A percentile compares a stretch with the other conserved stretches of the same genome.
Conservation (phyloP, 2,797 vertebrate genomes). For the Phoxinus dragarum region DNA sequence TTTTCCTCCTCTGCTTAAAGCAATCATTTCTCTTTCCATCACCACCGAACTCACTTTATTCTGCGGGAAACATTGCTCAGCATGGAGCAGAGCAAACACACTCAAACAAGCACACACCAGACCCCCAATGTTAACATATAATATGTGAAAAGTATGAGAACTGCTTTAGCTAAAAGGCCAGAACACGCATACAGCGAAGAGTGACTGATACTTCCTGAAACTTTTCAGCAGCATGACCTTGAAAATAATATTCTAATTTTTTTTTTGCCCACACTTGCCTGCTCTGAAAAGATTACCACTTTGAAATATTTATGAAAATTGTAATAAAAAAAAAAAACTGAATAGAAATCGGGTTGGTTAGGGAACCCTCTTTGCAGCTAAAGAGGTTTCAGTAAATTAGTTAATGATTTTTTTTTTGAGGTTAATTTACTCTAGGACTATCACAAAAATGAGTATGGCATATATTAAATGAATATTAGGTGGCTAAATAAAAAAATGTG, state of each 20-base stretch:
- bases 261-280: neutral
- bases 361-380: neutral
- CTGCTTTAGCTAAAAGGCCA: conserved; percentile 2
- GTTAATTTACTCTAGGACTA: neutral
- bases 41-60: neutral
- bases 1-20: conserved; percentile 28
- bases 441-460: neutral
- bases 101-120: neutral
- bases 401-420: neutral
- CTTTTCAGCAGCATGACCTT: conserved; percentile 1
- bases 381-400: conserved; percentile 11
- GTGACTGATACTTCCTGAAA: neutral
- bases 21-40: conserved; percentile 10
- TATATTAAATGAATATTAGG: neutral
- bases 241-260: neutral
- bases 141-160: neutral
- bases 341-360: neutral
- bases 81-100: neutral
- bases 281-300: neutral
- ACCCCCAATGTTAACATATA: neutral
- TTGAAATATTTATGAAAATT: neutral
- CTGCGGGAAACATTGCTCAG: neutral
- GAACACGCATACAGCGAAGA: neutral
- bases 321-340: conserved; percentile 1
- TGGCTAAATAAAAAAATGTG: neutral